These are phyloP conservation scores for Vollenhovia emeryi DNA, from an alignment of 1,140 invertebrate species.

Conservation along the genomic window DNA sequence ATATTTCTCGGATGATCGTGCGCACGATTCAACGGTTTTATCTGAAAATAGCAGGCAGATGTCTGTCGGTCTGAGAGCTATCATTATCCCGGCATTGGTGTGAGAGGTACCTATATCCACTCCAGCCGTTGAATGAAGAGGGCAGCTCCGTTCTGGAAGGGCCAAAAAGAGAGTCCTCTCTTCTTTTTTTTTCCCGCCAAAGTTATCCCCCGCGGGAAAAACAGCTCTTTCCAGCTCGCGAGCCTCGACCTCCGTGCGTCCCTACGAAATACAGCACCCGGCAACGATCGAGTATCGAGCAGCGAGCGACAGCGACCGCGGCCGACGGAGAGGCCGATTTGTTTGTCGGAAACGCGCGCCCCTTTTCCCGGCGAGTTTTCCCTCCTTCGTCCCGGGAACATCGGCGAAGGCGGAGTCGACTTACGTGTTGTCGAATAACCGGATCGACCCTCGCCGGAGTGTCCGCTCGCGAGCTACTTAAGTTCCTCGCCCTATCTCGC, in stretches of 20 bases:
- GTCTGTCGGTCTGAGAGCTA: constrained; percentile 22
- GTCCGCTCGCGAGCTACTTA: constrained; percentile 67
- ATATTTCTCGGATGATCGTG: constrained; percentile 34
- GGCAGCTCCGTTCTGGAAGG: not conserved
- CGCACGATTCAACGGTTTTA: constrained; percentile 15
- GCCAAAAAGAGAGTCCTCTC: not conserved
- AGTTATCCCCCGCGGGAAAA: constrained; percentile 67
- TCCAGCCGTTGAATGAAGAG: constrained; percentile 19
- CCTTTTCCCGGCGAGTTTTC: constrained; percentile 71
- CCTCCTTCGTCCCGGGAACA: constrained; percentile 44
- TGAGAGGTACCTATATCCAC: constrained; percentile 15
- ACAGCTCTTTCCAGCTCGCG: constrained; percentile 33
- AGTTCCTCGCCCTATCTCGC: constrained; percentile 60
- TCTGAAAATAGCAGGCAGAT: constrained; percentile 31
- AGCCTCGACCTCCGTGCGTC: constrained; percentile 23
- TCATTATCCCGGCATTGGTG: constrained; percentile 14
- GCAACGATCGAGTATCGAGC: constrained; percentile 71
- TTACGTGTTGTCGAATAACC: constrained; percentile 75
- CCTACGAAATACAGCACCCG: constrained; percentile 17
- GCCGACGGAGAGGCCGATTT: constrained; percentile 50
- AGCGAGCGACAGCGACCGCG: constrained; percentile 23
- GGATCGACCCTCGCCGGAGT: constrained; percentile 66
- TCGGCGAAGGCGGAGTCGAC: constrained; percentile 65
- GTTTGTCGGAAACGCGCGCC: constrained; percentile 70
- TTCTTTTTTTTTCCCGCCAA: constrained; percentile 41